phyloP scores from a whole-genome alignment of 2,888 invertebrate genomes.

The Apotomis betuletana region DNA sequence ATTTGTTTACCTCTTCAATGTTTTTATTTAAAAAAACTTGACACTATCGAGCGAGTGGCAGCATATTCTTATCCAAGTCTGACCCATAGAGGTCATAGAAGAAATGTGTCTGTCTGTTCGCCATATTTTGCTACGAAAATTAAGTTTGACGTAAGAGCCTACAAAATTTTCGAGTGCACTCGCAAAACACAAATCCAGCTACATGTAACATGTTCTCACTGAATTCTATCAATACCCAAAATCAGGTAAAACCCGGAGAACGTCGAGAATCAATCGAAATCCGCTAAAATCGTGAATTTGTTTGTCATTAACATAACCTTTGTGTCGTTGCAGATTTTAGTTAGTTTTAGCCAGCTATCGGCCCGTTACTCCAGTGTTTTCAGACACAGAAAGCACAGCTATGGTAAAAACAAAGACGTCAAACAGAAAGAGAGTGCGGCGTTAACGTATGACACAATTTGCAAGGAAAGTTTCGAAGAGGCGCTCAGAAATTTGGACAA shows the following conservation, averaged over 20 bases:
- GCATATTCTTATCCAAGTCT: slow-evolving; percentile 37
- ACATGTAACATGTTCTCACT: slow-evolving; percentile 84
- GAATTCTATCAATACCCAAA: slow-evolving; percentile 81
- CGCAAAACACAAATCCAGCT: slow-evolving; percentile 71
- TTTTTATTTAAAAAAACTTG: slow-evolving; percentile 4
- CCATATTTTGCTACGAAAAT: slow-evolving; percentile 66
- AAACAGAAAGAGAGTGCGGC: slow-evolving; percentile 62
- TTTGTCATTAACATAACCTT: slow-evolving; percentile 73
- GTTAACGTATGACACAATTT: slow-evolving; percentile 64
- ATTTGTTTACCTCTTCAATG: slow-evolving; percentile 7
- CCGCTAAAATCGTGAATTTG: slow-evolving; percentile 49
- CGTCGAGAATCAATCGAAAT: slow-evolving; percentile 6
- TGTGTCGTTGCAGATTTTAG: slow-evolving; percentile 78
- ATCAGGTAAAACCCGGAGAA: slow-evolving; percentile 67
- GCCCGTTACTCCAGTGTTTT: slow-evolving; percentile 75
- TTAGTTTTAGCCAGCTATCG: slow-evolving; percentile 80
- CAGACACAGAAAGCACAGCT: slow-evolving; percentile 72
- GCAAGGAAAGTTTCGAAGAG: slow-evolving; percentile 73
- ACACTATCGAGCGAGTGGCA: slow-evolving; percentile 9
- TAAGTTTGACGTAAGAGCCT: slow-evolving; percentile 79
- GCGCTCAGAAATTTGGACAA: slow-evolving; percentile 73
- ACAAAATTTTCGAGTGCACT: slow-evolving; percentile 83
- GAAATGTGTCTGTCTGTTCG: slow-evolving; percentile 47
- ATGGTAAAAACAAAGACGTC: slow-evolving; percentile 66
- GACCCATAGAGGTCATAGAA: slow-evolving; percentile 48